These are phyloP conservation scores for Phyllostomus hastatus DNA, from an alignment of 2,113 vertebrate species.

Conservation along the genomic window DNA sequence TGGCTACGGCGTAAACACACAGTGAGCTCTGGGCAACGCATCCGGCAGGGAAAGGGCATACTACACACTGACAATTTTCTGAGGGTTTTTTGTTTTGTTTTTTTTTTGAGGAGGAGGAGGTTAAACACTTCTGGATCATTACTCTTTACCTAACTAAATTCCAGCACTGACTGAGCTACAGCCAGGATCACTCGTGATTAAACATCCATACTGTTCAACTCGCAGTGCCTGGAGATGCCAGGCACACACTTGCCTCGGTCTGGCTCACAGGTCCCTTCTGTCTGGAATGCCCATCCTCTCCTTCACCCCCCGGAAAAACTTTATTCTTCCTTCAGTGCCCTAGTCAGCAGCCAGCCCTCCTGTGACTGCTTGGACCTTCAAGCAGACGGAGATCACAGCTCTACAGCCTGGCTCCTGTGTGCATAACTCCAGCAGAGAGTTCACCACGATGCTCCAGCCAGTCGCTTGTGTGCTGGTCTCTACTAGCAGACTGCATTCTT, in stretches of 20 bases:
- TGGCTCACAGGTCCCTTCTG: not conserved
- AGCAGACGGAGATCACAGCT: not conserved
- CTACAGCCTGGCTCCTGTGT: not conserved
- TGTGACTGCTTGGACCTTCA: not conserved
- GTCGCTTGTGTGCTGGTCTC: not conserved
- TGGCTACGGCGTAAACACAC: not conserved
- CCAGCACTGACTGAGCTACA: not conserved
- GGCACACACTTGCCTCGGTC: not conserved
- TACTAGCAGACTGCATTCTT: not conserved
- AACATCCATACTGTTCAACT: not conserved
- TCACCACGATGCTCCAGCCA: too few relatives aligned
- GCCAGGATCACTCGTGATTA: not conserved
- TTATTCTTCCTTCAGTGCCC: not conserved
- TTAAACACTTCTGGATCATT: not conserved
- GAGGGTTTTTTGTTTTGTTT: not conserved
- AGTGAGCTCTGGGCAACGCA: not conserved
- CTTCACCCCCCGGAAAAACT: not conserved
- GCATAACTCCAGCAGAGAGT: not conserved
- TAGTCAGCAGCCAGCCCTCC: not conserved
- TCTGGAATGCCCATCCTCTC: not conserved
- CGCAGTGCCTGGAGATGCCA: not conserved
- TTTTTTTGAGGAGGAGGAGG: not conserved
- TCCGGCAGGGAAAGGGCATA: not conserved
- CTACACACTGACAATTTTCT: not conserved
- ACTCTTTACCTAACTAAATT: not conserved